These are phyloP conservation scores for Patella ulyssiponensis DNA, from an alignment of 2,888 invertebrate genomes.

Conservation along the genomic window DNA sequence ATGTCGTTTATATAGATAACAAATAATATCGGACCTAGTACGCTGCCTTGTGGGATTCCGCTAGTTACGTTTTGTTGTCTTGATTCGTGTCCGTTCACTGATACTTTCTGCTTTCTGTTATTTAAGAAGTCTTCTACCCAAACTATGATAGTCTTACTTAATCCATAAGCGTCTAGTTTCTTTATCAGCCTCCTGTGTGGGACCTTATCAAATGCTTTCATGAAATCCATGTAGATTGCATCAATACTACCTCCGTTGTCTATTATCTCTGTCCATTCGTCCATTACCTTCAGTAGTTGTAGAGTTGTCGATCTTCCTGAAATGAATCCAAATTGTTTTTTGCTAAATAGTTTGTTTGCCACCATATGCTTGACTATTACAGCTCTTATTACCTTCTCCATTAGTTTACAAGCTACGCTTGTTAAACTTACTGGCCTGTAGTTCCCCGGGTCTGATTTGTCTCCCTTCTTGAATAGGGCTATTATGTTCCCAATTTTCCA, in stretches of 20 bases:
- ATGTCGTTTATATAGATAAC: conserved; percentile 11
- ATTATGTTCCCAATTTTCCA: background rate
- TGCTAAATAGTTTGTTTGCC: too few relatives aligned
- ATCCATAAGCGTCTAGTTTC: conserved; percentile 19
- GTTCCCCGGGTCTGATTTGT: conserved; percentile 13
- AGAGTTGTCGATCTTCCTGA: too few relatives aligned
- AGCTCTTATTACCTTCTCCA: background rate
- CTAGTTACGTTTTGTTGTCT: too few relatives aligned
- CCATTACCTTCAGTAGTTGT: background rate
- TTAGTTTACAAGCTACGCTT: background rate
- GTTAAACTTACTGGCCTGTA: conserved; percentile 17
- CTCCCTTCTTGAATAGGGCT: conserved; percentile 24
- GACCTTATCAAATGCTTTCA: conserved; percentile 28
- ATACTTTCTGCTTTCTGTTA: conserved; percentile 15
- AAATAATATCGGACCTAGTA: too few relatives aligned
- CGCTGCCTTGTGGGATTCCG: too few relatives aligned
- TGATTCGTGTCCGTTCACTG: too few relatives aligned
- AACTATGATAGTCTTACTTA: conserved; percentile 17
- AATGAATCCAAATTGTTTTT: too few relatives aligned
- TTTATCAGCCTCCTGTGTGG: conserved; percentile 22
- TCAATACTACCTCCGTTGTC: background rate
- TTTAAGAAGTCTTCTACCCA: conserved; percentile 17
- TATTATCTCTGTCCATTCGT: background rate
- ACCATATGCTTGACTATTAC: too few relatives aligned
- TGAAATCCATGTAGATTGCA: conserved; percentile 27